Conservation (phyloP, 2,888 invertebrate species). For the Ceramica pisi region DNA sequence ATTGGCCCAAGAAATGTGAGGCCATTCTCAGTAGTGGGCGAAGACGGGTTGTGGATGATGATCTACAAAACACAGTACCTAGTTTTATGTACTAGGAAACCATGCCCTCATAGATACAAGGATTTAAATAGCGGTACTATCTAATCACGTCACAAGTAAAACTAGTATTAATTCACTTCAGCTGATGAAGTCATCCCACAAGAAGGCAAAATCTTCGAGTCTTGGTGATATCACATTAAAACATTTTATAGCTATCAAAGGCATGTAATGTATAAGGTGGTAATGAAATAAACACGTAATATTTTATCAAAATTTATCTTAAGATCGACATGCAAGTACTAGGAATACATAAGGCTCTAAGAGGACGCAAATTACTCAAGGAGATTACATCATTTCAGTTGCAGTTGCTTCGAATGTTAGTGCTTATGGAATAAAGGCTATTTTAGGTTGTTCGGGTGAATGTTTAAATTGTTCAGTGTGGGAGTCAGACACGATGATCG, state of each 20-base stretch:
- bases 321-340: constrained; percentile 73
- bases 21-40: too few relatives aligned
- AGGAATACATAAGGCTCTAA: constrained; percentile 80
- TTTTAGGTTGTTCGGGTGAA: constrained; percentile 53
- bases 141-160: neutral
- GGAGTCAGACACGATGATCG: constrained; percentile 86
- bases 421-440: constrained; percentile 66
- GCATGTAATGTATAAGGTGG: constrained; percentile 30
- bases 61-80: neutral
- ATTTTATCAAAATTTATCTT: constrained; percentile 73
- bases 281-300: constrained; percentile 63
- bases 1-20: too few relatives aligned
- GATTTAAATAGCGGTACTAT: neutral
- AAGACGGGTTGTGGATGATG: too few relatives aligned
- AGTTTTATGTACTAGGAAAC: neutral
- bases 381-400: constrained; percentile 49
- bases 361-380: constrained; percentile 83
- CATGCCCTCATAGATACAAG: neutral
- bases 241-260: constrained; percentile 1
- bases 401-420: too few relatives aligned
- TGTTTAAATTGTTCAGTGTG: constrained; percentile 75
- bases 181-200: neutral
- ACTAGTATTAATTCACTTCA: neutral
- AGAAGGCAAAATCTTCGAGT: neutral
- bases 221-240: neutral